Conservation (phyloP, 2,113 vertebrate genomes). For the Ginglymostoma cirratum region DNA sequence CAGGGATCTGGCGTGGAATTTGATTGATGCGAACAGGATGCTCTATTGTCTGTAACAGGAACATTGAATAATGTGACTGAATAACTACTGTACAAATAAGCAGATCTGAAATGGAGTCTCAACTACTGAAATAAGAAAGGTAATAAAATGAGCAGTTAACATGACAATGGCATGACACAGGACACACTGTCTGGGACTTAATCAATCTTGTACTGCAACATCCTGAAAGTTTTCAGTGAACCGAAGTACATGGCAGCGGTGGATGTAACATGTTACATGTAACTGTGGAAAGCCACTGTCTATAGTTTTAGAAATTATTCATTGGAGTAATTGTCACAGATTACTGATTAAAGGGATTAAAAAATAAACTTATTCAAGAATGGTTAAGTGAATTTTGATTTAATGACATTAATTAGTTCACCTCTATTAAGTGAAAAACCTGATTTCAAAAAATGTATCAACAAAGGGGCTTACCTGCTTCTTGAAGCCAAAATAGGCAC, state of each 20-base stretch:
- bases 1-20: constrained; percentile 94
- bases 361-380: not conserved
- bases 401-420: not conserved
- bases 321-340: not conserved
- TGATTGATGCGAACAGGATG: constrained; percentile 95
- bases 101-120: not conserved
- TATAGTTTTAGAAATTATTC: not conserved
- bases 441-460: not conserved
- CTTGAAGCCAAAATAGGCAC: constrained; percentile 97
- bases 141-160: not conserved
- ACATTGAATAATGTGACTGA: not conserved
- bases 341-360: not conserved
- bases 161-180: not conserved
- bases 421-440: not conserved
- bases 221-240: not conserved
- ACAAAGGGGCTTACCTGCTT: constrained; percentile 70
- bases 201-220: not conserved
- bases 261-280: not conserved
- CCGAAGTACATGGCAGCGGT: not conserved
- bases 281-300: not conserved
- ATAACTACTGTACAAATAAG: not conserved
- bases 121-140: not conserved
- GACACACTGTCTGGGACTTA: not conserved
- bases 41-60: constrained; percentile 74
- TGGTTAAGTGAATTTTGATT: not conserved